These are phyloP conservation scores for Cerastoderma edule DNA, from an alignment of 2,888 invertebrate genomes.

Conservation along the genomic window DNA sequence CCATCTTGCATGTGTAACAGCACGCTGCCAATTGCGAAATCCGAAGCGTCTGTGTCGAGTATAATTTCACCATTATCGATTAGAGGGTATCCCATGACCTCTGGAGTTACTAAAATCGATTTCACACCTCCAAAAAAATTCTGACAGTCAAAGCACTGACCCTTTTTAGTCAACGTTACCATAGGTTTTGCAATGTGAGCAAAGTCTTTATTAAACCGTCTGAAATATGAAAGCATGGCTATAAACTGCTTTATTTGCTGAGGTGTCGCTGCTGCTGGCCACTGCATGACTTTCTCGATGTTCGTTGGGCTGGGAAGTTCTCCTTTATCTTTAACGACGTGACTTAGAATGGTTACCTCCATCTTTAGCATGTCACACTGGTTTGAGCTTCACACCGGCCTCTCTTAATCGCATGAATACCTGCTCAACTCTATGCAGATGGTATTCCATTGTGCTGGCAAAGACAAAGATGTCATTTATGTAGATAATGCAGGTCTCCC, in stretches of 20 bases:
- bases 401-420: not conserved
- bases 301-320: not conserved
- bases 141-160: too few species aligned
- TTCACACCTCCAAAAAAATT: not conserved
- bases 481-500: not conserved
- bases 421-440: not conserved
- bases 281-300: not conserved
- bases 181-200: not conserved
- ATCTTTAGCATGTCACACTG: not conserved
- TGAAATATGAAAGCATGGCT: slow-evolving; percentile 16
- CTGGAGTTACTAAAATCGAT: not conserved
- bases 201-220: slow-evolving; percentile 2
- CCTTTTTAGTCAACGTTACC: not conserved
- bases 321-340: not conserved
- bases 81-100: not conserved
- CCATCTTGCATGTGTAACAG: not conserved
- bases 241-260: slow-evolving; percentile 56
- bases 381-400: not conserved
- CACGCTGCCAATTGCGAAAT: not conserved
- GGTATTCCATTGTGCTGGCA: not conserved
- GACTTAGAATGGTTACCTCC: not conserved
- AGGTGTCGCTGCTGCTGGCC: not conserved
- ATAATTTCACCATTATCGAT: not conserved
- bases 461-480: not conserved
- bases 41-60: not conserved